Base-by-base conservation (phyloP, 2,797 vertebrate genomes). In the Phataginus tricuspis region DNA sequence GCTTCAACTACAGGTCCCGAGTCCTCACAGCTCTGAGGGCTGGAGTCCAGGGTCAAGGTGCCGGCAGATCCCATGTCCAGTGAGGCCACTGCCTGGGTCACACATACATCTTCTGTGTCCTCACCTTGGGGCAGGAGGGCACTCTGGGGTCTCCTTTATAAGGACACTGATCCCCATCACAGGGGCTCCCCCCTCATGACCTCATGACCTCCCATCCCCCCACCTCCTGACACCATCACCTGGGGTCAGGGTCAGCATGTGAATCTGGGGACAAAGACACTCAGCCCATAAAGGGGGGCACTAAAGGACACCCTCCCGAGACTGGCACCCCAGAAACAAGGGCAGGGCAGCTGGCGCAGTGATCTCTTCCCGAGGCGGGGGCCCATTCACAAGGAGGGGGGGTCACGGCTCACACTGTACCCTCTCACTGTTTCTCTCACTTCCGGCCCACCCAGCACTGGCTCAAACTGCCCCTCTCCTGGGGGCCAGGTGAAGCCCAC, bases 401-500 rank as follows among this genome's bases (percentile, higher is more conserved):
- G 14, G 15, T 39, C 10, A 45, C 61, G 79, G 85, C 45, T 45
- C 45, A 45, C 45, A 12, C 45, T 45, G 45, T 11, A 2, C 45
- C 45, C 45, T 45, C 45, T 12, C 45, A 45, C 45, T 45, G 45
- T 45, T 45, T 45, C 45, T 45, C 45, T 11, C 11, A 2, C 45
- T 45, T 11, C 45, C 10, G 45, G 45, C 94, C 71, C 94, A 97
- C 94, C 0, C 86, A 85, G 94, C 53, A 96, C 83, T 34, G 91
- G 82, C 84, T 96, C 91, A 91, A 92, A 95, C 86, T 95, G 68
- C 89, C 95, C 89, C 93, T 96, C 98, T 15, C 80, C 91, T 74
- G 69, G 87, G 96, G 95, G 85, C 87, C 97, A 96, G 90, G 94
- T 94, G 96, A 98, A 97, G 97, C 97, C 86, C 96, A 88, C 97